Base-by-base conservation (phyloP, 2,797 vertebrate species). In the Darevskia nairensis region DNA sequence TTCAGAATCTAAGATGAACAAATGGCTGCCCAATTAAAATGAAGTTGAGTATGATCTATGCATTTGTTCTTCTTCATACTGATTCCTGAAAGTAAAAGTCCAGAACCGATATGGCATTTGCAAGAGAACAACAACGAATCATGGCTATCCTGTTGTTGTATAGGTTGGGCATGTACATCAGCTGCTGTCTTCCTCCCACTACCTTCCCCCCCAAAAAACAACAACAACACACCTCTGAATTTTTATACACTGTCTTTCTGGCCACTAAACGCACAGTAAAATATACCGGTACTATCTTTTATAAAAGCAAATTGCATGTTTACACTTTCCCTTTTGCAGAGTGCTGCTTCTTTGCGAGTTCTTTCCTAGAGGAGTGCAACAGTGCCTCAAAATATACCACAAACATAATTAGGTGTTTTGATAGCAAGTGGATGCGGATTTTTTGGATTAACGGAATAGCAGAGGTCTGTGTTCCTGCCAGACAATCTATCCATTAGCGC, bases 361-460 rank as follows among this genome's bases (percentile, higher is more conserved):
- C 41, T 75, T 91, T 78, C 69, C 80, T 86, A 17, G 35, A 82
- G 74, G 75, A 80, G 90, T 55, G 6, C 1, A 7, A 44, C 1
- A 35, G 9, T 75, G 61, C 78, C 79, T 76, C 32, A 59, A 90
- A 88, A 76, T 80, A 69, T 68, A 74, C 29, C 55, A 41, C 69
- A 66, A 85, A 81, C 29, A 29, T 75, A 87, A 75, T 84, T 46
- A 79, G 25, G 77, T 35, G 29, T 91, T 93, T 61, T 82, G 55
- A 27, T 25, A 80, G 69, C 27, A 0, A 0, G n/a, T 71, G n/a
- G 27, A 69, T 86, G 32, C 82, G 35, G 9, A 61, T 88, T 83
- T 84, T 66, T 85, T 35, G 82, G 77, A 92, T 88, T 85, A 80
- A 64, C 32, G 46, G 10, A 8, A 50, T 2, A 66, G 39, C 0